These are phyloP conservation scores for Calliscelio sp. DNA, from an alignment of 2,888 invertebrate genomes.

Conservation along the genomic window DNA sequence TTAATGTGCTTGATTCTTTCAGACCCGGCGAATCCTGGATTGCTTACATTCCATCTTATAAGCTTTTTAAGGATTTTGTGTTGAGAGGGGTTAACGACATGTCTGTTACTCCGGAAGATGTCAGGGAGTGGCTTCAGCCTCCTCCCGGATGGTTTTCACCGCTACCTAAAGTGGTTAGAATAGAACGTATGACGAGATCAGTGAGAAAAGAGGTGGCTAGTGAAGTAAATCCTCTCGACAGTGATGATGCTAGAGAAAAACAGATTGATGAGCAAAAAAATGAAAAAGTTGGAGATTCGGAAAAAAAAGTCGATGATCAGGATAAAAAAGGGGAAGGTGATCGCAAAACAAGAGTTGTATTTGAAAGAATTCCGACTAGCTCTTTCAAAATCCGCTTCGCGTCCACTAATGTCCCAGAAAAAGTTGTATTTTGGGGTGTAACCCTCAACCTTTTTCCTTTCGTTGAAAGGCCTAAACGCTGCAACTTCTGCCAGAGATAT, in stretches of 20 bases:
- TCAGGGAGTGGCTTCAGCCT: neutral
- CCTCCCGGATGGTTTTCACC: neutral
- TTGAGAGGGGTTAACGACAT: neutral
- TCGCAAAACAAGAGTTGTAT: too few relatives aligned
- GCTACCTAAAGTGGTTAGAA: neutral
- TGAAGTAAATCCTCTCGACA: too few relatives aligned
- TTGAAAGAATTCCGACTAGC: neutral
- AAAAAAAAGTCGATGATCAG: too few relatives aligned
- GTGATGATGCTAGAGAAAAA: neutral
- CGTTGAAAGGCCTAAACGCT: neutral
- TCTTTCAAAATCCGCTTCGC: neutral
- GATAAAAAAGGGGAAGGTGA: too few relatives aligned
- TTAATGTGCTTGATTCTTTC: neutral
- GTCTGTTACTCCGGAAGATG: neutral
- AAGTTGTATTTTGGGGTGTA: neutral
- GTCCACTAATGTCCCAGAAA: neutral
- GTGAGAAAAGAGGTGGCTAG: too few relatives aligned
- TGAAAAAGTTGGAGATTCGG: neutral
- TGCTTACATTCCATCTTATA: neutral
- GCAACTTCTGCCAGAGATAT: neutral
- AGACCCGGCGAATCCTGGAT: neutral
- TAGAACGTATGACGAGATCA: too few relatives aligned
- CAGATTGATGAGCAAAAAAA: neutral
- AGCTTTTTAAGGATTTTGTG: conserved; percentile 4
- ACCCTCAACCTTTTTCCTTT: neutral